Base-by-base conservation (phyloP, 2,888 invertebrate species). In the Catocala fraxini region DNA sequence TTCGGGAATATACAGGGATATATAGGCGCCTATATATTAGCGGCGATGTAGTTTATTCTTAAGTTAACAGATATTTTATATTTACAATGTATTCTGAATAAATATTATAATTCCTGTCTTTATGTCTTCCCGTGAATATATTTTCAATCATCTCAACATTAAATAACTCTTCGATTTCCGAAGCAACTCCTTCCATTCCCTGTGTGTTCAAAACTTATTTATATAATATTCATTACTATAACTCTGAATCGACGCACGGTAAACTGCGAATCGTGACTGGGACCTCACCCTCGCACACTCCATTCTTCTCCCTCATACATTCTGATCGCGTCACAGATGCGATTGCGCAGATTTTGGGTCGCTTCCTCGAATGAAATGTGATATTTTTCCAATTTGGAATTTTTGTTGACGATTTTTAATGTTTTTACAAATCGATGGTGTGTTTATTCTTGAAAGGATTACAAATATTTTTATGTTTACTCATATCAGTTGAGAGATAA, bases 161-260 rank as follows among this genome's bases (percentile, higher is more conserved):
- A 39, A 39, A 39, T 39, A 39, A 39, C 35, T 9, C 35, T 39
- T 47, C 15, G 5, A 10, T 25, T 25, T 4, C 7, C 56, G 47
- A 65, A 61, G 71, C 77, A 56, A 55, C 75, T 77, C 75, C 60
- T 55, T 15, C 56, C 77, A 61, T 75, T 71, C 43, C 5, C 56
- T 63, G 60, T 67, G 68, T 62, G 78, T 76, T 75, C 76, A 69
- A 75, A 79, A 79, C 82, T 86, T 88, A 87, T 89, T 89, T 89
- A 89, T 88, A 87, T 82, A 83, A 81, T 84, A 83, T 86, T 88
- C 87, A 88, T 89, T 89, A 87, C 86, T 72, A 85, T 87, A 87
- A 85, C 79, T 86, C 80, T 74, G 71, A 75, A 85, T 86, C 84
- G 87, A 80, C 79, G 78, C 73, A 80, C 84, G 81, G 84, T 89